These are phyloP conservation scores for Thyatira batis DNA, from an alignment of 2,888 invertebrate genomes.

Conservation along the genomic window DNA sequence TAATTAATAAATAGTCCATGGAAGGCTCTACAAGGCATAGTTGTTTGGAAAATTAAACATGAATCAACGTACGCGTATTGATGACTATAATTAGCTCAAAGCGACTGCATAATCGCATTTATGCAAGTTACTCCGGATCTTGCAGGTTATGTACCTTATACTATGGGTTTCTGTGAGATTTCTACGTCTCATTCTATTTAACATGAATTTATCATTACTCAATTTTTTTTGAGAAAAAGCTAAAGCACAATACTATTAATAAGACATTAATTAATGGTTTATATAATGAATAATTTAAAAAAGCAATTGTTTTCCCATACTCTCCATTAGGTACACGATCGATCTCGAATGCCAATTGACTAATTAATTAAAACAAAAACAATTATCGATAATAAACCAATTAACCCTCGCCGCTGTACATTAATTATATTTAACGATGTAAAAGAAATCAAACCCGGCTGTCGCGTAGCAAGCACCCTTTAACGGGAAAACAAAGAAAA, in stretches of 20 bases:
- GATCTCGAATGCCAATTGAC: too few relatives aligned
- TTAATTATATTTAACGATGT: neutral
- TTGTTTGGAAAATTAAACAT: slow-evolving; percentile 1
- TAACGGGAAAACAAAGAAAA: slow-evolving; percentile 13
- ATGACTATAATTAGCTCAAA: neutral
- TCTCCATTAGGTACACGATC: too few relatives aligned
- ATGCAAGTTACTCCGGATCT: slow-evolving; percentile 11
- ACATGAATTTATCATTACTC: neutral
- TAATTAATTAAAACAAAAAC: neutral
- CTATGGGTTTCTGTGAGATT: neutral
- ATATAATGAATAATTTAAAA: neutral
- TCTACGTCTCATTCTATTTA: neutral
- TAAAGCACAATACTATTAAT: neutral
- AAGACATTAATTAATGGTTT: too few relatives aligned
- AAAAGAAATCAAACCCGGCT: neutral
- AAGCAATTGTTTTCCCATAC: neutral
- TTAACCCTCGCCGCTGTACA: neutral
- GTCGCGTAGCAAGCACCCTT: neutral
- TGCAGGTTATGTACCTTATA: slow-evolving; percentile 14
- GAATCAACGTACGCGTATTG: neutral
- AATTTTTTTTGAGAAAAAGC: neutral
- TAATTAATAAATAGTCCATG: neutral
- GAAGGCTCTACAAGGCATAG: neutral
- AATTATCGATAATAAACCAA: neutral
- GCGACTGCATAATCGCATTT: slow-evolving; percentile 1